Conservation (phyloP, 2,797 vertebrate species). For the Chanos chanos region DNA sequence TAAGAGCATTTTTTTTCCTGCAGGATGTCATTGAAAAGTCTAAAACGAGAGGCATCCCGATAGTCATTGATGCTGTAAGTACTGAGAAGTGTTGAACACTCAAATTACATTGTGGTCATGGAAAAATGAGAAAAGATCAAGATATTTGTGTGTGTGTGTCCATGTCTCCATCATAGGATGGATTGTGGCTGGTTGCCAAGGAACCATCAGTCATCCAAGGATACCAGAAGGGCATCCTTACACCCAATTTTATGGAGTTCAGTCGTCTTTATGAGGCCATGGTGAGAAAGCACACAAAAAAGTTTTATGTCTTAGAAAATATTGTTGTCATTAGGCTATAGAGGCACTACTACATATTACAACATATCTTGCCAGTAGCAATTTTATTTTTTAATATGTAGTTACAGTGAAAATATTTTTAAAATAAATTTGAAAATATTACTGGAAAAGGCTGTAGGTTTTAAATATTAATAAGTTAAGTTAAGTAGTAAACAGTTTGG, state of each 20-base stretch:
- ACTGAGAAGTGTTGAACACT: conserved; percentile 25
- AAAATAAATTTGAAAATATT: no score
- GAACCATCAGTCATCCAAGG: conserved; percentile 90
- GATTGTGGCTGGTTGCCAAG: conserved; percentile 91
- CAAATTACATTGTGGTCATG: background rate
- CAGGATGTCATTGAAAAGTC: conserved; percentile 91
- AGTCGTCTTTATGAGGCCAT: conserved; percentile 87
- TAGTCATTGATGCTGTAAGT: conserved; percentile 96
- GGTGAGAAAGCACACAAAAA: no score
- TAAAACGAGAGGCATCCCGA: conserved; percentile 84
- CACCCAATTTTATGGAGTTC: conserved; percentile 95
- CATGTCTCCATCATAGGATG: conserved; percentile 75
- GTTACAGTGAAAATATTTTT: no score
- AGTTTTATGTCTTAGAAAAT: no score
- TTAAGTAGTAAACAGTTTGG: no score
- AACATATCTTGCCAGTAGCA: no score
- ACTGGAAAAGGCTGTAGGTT: no score
- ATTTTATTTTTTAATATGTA: no score
- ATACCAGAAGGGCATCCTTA: conserved; percentile 89
- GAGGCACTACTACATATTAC: no score
- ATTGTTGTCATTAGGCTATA: no score
- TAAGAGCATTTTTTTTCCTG: conserved; percentile 36
- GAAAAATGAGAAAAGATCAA: conserved; percentile 22
- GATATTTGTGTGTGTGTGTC: conserved; percentile 7
- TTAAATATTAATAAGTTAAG: no score